Percentiles rank a stretch among this genome's conserved stretches.
Evolutionary conservation across 2,113 vertebrate genomes (phyloP).

Genomic region (Panthera leo): DNA sequence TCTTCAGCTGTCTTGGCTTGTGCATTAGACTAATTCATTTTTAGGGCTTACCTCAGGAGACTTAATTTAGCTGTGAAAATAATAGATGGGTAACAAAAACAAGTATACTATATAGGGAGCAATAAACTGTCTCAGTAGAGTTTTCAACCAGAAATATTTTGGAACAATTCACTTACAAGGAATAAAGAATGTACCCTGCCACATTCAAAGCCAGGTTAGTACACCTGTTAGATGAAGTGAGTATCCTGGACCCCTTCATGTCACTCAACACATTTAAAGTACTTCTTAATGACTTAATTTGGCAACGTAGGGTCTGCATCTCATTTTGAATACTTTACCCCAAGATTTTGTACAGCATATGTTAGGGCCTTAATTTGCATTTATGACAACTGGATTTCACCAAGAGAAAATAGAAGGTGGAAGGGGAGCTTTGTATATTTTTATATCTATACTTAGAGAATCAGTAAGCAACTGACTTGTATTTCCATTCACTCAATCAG

Average conservation of each 20-base stretch:
- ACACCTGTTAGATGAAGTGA: neutral
- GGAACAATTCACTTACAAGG: neutral
- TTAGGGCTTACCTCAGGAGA: neutral
- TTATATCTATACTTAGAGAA: neutral
- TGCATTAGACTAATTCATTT: neutral
- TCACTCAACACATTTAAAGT: neutral
- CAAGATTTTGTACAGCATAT: neutral
- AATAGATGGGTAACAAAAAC: neutral
- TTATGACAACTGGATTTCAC: neutral
- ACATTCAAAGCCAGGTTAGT: neutral
- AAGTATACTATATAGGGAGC: neutral
- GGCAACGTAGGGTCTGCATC: neutral
- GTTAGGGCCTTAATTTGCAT: neutral
- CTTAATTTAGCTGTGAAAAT: neutral
- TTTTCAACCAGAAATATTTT: neutral
- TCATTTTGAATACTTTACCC: neutral
- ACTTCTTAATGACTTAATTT: neutral
- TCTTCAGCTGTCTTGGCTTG: neutral
- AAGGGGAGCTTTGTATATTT: neutral
- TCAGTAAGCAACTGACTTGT: neutral
- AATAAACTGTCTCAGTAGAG: neutral
- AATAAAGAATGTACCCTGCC: neutral
- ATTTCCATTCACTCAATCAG: neutral
- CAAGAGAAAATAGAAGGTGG: neutral
- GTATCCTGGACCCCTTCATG: neutral